Base-by-base conservation (phyloP, 2,113 vertebrate species). In the Pelecanus crispus region DNA sequence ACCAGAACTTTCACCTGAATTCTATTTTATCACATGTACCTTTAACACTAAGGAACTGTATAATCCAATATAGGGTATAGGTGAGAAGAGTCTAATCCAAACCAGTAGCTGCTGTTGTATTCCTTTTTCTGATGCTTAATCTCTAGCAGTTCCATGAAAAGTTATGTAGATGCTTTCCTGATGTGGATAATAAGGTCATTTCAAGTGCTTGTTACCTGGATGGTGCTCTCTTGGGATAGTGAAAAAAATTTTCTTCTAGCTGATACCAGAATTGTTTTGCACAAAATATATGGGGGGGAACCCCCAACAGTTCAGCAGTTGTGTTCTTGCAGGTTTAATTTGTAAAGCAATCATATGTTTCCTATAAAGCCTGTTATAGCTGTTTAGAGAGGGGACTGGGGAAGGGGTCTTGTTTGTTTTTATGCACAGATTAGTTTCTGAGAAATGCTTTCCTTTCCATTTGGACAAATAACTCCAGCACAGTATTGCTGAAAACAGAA, bases 281-380 rank as follows among this genome's bases (percentile, higher is more conserved):
- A 97, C 95, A 94, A 97, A 97, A 95, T 36, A 81, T 53, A 94
- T 13, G 45, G 19, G 47, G 47, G 47, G 6, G 34, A 36, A 62
- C 7, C 40, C 18, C 44, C 94, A 97, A 94, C 94, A 97, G 90
- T 89, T 81, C 95, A 91, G 96, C 88, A 79, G 88, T 71, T 94
- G 66, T 93, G 93, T 95, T 97, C 87, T 88, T 96, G 98, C 97
- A 97, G 97, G 93, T 97, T 97, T 98, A 98, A 98, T 98, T 98
- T 97, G 87, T 65, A 96, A 88, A 92, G 90, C 79, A 95, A 96
- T 97, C 97, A 95, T 98, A 95, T 98, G 98, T 98, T 99, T 98
- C 97, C 96, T 97, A 98, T 98, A 98, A 98, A 98, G 97, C 95
- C 98, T 98, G 97, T 98, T 98, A 97, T 74, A 98, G 96, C 96